Base-by-base conservation (phyloP, 1,140 invertebrate genomes). In the Drosophila burlai region DNA sequence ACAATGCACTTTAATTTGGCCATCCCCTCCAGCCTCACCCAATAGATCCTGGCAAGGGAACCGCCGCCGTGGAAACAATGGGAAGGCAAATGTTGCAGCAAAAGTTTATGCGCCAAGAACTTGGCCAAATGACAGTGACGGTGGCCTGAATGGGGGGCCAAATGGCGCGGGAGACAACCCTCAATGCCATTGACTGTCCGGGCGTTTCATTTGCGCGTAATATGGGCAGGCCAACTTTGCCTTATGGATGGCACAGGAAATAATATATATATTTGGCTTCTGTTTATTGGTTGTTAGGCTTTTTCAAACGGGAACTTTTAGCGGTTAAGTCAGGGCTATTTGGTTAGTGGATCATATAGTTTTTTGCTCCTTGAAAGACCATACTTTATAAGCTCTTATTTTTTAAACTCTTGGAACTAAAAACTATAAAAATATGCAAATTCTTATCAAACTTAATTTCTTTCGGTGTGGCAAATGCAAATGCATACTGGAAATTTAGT, bases 1-100 rank as follows among this genome's bases (percentile, higher is more conserved):
- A 90, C 86, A 90, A 90, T 90, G 85, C 85, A 90, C 85, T 90
- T 90, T 85, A 90, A 90, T 90, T 85, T 90, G 58, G 49, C 47
- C 42, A 47, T 50, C 29, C 42, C 49, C 40, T 6, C 40, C 52
- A 59, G 45, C 54, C 49, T 8, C 21, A 11, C 47, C 29, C 26
- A 38, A 38, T 24, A 54, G 21, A 60, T 55, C 34, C 40, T 26
- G 55, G 31, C 60, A 60, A 60, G 79, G 67, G 72, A 80, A 63
- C 79, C 55, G 43, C 79, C 52, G 69, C 38, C 62, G 43, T 34
- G 68, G 76, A 90, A 90, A 85, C 85, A 90, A 90, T 85, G 68
- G 76, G 50, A 76, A 69, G 67, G 79, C 76, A 90, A 90, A 90
- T 90, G 85, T 91, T 90, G 81, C 86, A 81, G 85, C 81, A 90